These are phyloP conservation scores for Nasua narica DNA, from an alignment of 2,797 vertebrate species.

Conservation along the genomic window DNA sequence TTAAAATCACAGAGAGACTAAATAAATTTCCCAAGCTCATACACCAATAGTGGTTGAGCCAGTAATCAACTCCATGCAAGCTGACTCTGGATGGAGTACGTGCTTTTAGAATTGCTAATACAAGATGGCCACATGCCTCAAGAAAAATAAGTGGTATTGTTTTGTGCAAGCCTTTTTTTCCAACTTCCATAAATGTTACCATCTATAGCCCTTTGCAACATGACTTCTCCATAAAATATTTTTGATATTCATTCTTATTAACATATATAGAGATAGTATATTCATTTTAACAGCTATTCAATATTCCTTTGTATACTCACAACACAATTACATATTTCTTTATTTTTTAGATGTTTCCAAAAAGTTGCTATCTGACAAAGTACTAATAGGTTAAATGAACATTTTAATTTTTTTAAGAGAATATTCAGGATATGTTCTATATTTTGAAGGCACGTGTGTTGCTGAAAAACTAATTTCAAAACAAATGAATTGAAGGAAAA, in stretches of 20 bases:
- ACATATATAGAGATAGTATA: background rate
- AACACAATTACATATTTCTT: background rate
- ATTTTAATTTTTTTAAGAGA: background rate
- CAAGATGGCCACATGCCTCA: background rate
- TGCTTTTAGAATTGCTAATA: background rate
- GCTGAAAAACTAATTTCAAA: background rate
- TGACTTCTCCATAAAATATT: background rate
- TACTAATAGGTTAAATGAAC: background rate
- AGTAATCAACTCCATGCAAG: background rate
- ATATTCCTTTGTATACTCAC: background rate
- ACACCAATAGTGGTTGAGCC: background rate
- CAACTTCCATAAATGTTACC: background rate
- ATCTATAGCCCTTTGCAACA: background rate
- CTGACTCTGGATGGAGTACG: background rate
- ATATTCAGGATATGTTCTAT: background rate
- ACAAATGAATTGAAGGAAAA: background rate
- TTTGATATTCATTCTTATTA: background rate
- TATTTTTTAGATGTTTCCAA: background rate
- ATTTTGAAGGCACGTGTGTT: background rate
- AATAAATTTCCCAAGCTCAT: background rate
- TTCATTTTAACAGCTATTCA: background rate
- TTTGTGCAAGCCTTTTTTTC: background rate
- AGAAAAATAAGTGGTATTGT: background rate
- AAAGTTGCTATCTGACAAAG: background rate
- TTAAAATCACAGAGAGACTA: background rate